Evolutionary conservation across 1,140 invertebrate genomes (phyloP).

Genomic region (Melipona quadrifasciata): DNA sequence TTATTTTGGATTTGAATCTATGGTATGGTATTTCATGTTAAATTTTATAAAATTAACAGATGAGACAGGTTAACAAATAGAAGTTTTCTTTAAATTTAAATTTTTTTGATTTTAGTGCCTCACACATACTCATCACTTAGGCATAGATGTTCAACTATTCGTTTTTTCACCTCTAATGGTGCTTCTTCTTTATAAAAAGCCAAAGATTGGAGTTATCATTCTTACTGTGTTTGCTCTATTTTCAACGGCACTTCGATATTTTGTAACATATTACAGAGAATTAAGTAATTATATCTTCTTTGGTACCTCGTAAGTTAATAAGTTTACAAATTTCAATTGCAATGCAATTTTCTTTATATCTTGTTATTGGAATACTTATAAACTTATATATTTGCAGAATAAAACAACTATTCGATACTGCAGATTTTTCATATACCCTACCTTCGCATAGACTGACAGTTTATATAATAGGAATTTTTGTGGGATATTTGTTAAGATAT

Average conservation of each 20-base stretch:
- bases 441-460: conserved; percentile 87
- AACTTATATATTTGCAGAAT: conserved; percentile 80
- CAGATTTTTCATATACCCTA: conserved; percentile 86
- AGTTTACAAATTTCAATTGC: background rate
- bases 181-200: conserved; percentile 85
- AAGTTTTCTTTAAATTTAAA: background rate
- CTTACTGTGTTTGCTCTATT: conserved; percentile 81
- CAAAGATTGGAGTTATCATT: conserved; percentile 82
- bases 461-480: conserved; percentile 86
- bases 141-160: conserved; percentile 93
- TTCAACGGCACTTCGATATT: conserved; percentile 86
- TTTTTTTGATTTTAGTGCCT: conserved; percentile 82
- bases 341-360: background rate
- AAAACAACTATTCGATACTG: conserved; percentile 85
- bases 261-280: conserved; percentile 84
- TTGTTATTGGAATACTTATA: no score
- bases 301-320: conserved; percentile 87
- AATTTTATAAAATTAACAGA: background rate
- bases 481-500: conserved; percentile 84
- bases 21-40: conserved; percentile 75
- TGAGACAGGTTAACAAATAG: background rate
- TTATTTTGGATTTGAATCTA: conserved; percentile 86
- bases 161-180: conserved; percentile 87
- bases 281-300: conserved; percentile 88
- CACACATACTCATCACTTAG: conserved; percentile 88